These are phyloP conservation scores for Teleopsis dalmanni DNA, from an alignment of 1,140 invertebrate species.

Conservation along the genomic window DNA sequence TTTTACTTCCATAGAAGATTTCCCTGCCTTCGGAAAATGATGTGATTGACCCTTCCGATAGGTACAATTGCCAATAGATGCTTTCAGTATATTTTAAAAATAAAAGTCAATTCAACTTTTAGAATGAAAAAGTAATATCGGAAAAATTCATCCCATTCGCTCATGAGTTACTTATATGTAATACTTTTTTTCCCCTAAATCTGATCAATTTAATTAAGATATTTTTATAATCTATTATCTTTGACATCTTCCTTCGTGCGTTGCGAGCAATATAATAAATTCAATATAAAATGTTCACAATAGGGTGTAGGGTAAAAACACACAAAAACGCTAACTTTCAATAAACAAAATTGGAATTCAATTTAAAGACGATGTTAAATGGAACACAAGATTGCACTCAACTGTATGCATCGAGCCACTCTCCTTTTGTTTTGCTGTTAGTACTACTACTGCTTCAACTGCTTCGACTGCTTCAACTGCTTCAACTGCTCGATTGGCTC, in stretches of 20 bases:
- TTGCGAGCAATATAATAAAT: too few species aligned
- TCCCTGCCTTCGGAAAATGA: too few species aligned
- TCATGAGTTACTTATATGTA: not conserved
- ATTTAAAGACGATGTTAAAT: slow-evolving; percentile 17
- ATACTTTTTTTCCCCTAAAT: not conserved
- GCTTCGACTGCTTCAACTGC: not conserved
- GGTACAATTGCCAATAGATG: too few species aligned
- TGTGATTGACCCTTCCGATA: too few species aligned
- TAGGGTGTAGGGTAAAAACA: too few species aligned
- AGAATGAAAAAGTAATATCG: not conserved
- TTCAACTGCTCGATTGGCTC: not conserved
- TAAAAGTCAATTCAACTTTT: not conserved
- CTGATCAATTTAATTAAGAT: too few species aligned
- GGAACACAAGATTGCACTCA: slow-evolving; percentile 21
- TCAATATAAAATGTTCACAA: too few species aligned
- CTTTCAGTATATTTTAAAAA: too few species aligned
- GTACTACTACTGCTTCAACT: not conserved
- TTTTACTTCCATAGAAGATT: too few species aligned
- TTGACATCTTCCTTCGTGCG: too few species aligned
- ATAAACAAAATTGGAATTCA: slow-evolving; percentile 18
- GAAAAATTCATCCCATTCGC: not conserved
- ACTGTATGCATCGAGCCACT: not conserved
- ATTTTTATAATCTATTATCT: not conserved
- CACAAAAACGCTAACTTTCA: slow-evolving; percentile 11
- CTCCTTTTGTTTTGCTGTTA: not conserved